Evolutionary conservation across 2,797 vertebrate genomes (phyloP).

Genomic region (Tenualosa ilisha): DNA sequence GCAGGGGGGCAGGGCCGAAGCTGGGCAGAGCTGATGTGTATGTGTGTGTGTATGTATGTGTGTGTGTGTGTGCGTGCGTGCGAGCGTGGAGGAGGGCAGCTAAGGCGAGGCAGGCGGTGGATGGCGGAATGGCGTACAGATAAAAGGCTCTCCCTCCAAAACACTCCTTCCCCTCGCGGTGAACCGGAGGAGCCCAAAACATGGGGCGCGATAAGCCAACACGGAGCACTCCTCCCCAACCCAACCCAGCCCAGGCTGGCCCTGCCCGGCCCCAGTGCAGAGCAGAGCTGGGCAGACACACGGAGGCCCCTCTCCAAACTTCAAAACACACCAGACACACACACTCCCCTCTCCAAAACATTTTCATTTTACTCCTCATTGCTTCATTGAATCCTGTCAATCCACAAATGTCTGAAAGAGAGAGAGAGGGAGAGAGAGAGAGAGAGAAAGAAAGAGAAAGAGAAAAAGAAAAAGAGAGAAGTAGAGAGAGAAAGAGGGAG

Average conservation of each 20-base stretch:
- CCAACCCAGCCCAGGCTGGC: constrained; percentile 36
- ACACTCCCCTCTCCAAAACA: constrained; percentile 31
- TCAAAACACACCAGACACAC: constrained; percentile 21
- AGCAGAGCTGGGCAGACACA: constrained; percentile 3
- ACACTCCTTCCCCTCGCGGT: constrained; percentile 58
- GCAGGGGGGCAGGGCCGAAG: background rate
- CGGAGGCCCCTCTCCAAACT: background rate
- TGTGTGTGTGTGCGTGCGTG: background rate
- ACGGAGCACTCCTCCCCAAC: constrained; percentile 49
- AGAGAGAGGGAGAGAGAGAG: background rate
- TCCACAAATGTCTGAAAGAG: background rate
- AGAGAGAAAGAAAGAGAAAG: background rate
- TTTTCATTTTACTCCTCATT: constrained; percentile 24
- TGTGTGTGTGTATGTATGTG: background rate
- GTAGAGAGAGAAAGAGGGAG: background rate
- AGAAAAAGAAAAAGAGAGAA: background rate
- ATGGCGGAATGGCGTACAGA: constrained; percentile 61
- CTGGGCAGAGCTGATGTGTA: constrained; percentile 19
- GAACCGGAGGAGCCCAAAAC: constrained; percentile 59
- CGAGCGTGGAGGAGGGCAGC: constrained; percentile 37
- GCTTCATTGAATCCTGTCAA: constrained; percentile 23
- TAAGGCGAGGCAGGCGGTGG: constrained; percentile 43
- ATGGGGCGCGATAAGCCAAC: constrained; percentile 61
- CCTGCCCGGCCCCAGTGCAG: background rate
- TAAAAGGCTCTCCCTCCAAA: constrained; percentile 71